Conservation (phyloP, 2,888 invertebrate genomes). For the Selenia dentaria region DNA sequence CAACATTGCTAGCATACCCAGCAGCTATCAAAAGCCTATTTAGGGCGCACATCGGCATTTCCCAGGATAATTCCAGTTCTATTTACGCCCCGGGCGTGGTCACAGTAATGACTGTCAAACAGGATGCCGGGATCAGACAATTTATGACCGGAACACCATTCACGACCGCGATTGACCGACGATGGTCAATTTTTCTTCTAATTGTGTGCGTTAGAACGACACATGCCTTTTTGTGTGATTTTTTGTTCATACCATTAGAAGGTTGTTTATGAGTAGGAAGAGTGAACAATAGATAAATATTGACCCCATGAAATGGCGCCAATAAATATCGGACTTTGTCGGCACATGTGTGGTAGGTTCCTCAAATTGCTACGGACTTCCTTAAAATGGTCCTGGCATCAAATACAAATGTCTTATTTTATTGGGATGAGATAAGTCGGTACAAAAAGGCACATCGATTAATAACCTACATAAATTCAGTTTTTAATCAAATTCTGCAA, state of each 20-base stretch:
- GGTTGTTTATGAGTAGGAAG: constrained; percentile 7
- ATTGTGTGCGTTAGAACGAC: constrained; percentile 6
- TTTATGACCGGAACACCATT: constrained; percentile 72
- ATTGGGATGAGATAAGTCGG: neutral
- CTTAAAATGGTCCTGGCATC: neutral
- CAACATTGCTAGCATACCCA: constrained; percentile 8
- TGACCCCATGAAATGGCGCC: constrained; percentile 9
- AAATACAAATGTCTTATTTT: neutral
- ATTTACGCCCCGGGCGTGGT: constrained; percentile 55
- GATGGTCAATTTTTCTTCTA: neutral
- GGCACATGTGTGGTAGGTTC: constrained; percentile 22
- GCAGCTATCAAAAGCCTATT: constrained; percentile 20
- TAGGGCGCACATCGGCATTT: constrained; percentile 19
- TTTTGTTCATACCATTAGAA: constrained; percentile 18
- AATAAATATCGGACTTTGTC: constrained; percentile 23
- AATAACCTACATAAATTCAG: too few species aligned
- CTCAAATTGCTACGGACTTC: constrained; percentile 1
- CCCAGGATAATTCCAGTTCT: constrained; percentile 45
- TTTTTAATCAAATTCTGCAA: too few species aligned
- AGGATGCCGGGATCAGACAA: constrained; percentile 64
- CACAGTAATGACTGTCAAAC: constrained; percentile 66
- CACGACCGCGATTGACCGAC: constrained; percentile 16
- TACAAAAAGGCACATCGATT: too few species aligned
- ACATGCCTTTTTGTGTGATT: constrained; percentile 16
- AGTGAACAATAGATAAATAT: constrained; percentile 18